A percentile compares a stretch with the other conserved stretches of the same genome.
These are phyloP conservation scores for Dendrocincla fuliginosa DNA, from an alignment of 2,797 vertebrate genomes.

Conservation along the genomic window DNA sequence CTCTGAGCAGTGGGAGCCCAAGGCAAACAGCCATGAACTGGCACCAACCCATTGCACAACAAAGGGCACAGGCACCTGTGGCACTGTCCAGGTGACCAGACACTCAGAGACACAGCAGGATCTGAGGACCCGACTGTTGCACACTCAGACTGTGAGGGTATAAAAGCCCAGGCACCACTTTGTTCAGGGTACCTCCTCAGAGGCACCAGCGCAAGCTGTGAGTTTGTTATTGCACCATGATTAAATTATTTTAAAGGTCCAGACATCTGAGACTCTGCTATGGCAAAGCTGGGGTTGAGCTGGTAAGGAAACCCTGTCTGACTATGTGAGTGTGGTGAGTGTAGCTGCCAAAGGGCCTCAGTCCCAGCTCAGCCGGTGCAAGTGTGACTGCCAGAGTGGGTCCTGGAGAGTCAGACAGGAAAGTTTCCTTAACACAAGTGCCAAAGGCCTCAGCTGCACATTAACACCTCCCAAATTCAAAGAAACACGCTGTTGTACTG, in stretches of 20 bases:
- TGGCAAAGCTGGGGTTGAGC: neutral
- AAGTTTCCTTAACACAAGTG: neutral
- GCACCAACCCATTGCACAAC: fast-evolving
- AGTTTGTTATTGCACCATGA: neutral
- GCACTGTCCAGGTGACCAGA: neutral
- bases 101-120: neutral
- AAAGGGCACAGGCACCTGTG: neutral
- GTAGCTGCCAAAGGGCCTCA: neutral
- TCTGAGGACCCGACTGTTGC: neutral
- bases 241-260: neutral
- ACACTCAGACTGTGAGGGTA: neutral
- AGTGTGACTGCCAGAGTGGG: neutral
- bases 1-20: neutral
- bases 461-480: neutral
- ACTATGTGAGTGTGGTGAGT: too few species aligned
- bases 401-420: neutral
- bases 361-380: fast-evolving
- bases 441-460: neutral
- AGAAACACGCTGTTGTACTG: neutral
- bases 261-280: neutral
- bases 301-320: neutral
- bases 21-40: neutral
- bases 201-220: neutral
- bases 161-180: neutral
- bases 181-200: neutral